phyloP scores from a whole-genome alignment of 1,140 invertebrate species.

The Bombus huntii region DNA sequence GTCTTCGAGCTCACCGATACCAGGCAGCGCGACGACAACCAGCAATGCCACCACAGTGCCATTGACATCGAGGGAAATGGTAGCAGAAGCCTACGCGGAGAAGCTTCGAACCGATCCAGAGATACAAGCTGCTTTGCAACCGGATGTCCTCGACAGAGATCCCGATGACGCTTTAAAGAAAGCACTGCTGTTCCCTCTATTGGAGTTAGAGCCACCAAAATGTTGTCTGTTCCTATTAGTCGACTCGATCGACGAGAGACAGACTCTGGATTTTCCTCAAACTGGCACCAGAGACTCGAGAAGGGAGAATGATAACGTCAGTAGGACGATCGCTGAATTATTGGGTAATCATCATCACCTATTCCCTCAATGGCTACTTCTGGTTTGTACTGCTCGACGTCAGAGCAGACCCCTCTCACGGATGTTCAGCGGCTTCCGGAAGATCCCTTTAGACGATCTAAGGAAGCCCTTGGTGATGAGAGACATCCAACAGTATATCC shows the following conservation, averaged over 20 bases:
- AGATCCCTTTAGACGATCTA: conserved; percentile 94
- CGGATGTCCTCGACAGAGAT: conserved; percentile 89
- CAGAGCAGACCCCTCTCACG: conserved; percentile 93
- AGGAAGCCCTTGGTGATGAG: conserved; percentile 93
- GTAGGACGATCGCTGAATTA: conserved; percentile 91
- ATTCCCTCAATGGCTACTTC: conserved; percentile 96
- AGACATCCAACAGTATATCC: conserved; percentile 97
- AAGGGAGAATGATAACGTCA: conserved; percentile 83
- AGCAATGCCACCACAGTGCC: conserved; percentile 55
- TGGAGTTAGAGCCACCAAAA: conserved; percentile 92
- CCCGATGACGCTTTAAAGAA: conserved; percentile 96
- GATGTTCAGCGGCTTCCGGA: conserved; percentile 97
- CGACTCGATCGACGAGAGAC: conserved; percentile 94
- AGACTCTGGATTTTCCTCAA: conserved; percentile 76
- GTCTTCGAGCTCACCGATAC: conserved; percentile 43
- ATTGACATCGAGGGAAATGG: conserved; percentile 74
- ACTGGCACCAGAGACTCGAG: conserved; percentile 77
- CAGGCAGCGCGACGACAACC: conserved; percentile 69
- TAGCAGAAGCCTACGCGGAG: conserved; percentile 92
- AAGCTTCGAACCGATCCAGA: conserved; percentile 90
- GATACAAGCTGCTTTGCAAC: conserved; percentile 87
- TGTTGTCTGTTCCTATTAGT: conserved; percentile 93
- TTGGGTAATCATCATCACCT: conserved; percentile 94
- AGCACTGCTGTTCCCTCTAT: conserved; percentile 92
- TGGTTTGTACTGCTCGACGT: conserved; percentile 95